Evolutionary conservation across 2,113 vertebrate species (phyloP).

Genomic region (Catharus bicknelli): DNA sequence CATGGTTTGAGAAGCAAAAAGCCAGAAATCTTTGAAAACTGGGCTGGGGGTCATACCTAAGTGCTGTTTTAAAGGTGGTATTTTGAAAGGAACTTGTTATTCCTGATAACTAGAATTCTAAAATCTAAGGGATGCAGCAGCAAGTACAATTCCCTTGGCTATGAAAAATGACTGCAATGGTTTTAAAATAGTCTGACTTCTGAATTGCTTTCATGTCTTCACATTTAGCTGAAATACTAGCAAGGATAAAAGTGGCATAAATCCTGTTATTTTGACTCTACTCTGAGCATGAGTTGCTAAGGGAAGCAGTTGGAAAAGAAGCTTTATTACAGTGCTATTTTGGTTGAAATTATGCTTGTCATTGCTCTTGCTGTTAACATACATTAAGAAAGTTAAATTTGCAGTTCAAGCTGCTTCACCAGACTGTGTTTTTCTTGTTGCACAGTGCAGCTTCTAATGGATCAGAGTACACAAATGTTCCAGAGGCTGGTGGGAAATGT

Average conservation of each 20-base stretch:
- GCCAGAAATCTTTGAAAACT: neutral
- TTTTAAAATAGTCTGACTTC: constrained; percentile 41
- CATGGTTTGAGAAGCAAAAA: neutral
- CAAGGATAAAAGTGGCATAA: constrained; percentile 41
- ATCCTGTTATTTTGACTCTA: constrained; percentile 37
- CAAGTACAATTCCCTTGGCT: neutral
- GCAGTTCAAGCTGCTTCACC: constrained; percentile 37
- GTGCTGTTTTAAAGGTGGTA: neutral
- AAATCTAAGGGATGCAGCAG: neutral
- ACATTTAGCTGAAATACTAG: constrained; percentile 30
- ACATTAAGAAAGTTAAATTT: constrained; percentile 38
- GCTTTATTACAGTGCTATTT: constrained; percentile 44
- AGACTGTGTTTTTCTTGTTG: constrained; percentile 32
- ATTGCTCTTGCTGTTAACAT: neutral
- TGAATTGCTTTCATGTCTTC: constrained; percentile 30
- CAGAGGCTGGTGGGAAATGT: neutral
- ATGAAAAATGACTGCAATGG: neutral
- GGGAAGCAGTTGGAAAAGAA: constrained; percentile 36
- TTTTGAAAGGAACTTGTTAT: neutral
- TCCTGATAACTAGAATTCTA: neutral
- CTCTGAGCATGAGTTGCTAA: constrained; percentile 24
- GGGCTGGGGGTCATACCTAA: neutral
- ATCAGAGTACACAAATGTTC: neutral
- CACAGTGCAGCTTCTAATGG: constrained; percentile 3
- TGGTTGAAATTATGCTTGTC: constrained; percentile 22